These are phyloP conservation scores for Ciconia nigra DNA, from an alignment of 2,797 vertebrate species.

Conservation along the genomic window DNA sequence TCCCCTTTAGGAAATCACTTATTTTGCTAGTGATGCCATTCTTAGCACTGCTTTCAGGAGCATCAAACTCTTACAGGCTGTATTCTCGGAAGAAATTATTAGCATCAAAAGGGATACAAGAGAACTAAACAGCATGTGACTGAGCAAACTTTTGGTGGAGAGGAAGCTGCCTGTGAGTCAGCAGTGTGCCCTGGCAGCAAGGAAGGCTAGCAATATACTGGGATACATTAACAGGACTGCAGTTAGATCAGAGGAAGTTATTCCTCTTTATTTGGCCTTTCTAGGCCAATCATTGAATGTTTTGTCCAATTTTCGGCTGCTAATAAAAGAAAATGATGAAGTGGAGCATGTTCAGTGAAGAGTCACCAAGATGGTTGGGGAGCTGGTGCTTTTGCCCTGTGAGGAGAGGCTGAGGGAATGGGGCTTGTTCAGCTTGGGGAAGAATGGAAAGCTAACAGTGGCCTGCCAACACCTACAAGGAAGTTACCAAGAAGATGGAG, in stretches of 20 bases:
- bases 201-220: background rate
- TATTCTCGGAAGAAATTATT: background rate
- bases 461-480: background rate
- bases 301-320: background rate
- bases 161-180: background rate
- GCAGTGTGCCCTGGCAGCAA: background rate
- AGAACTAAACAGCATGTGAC: background rate
- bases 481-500: background rate
- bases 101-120: background rate
- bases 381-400: background rate
- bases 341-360: background rate
- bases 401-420: background rate
- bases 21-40: background rate
- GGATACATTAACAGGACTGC: background rate
- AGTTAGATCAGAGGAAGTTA: background rate
- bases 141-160: background rate
- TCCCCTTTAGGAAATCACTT: background rate
- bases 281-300: background rate
- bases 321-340: background rate
- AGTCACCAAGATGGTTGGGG: background rate
- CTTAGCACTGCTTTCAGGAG: background rate
- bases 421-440: background rate
- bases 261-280: background rate
- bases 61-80: background rate
- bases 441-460: background rate